A percentile compares a stretch with the other conserved stretches of the same genome.
These are phyloP conservation scores for Drosophila paranaensis DNA, from an alignment of 2,888 invertebrate genomes.

Conservation along the genomic window DNA sequence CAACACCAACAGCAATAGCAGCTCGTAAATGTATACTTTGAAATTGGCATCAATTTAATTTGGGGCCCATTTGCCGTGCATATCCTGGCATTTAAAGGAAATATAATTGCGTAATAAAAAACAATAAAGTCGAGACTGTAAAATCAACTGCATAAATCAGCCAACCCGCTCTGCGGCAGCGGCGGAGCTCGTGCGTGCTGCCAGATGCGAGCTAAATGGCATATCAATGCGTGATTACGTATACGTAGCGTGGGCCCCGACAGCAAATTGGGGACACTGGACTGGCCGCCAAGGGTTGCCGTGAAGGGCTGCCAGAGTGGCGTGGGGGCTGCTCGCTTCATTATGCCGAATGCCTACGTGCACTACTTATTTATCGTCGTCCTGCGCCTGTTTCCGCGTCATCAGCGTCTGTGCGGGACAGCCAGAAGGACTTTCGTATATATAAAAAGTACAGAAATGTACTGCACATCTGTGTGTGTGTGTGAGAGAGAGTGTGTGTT, in stretches of 20 bases:
- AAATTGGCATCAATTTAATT: conserved; percentile 58
- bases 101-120: conserved; percentile 61
- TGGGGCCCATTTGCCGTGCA: conserved; percentile 8
- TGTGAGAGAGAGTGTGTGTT: conserved; percentile 35
- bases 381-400: conserved; percentile 35
- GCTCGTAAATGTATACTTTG: conserved; percentile 42
- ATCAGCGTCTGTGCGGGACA: conserved; percentile 62
- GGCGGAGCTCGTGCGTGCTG: conserved; percentile 35
- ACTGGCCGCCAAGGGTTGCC: background rate
- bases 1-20: background rate
- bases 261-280: conserved; percentile 55
- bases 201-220: conserved; percentile 61
- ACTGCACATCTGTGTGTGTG: conserved; percentile 10
- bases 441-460: conserved; percentile 38
- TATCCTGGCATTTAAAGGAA: conserved; percentile 30
- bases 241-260: conserved; percentile 67
- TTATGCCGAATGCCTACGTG: conserved; percentile 79
- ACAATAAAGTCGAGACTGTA: conserved; percentile 69
- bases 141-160: conserved; percentile 71
- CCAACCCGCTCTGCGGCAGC: background rate
- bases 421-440: conserved; percentile 24
- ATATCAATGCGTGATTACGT: conserved; percentile 81
- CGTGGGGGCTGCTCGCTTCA: conserved; percentile 52
- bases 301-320: background rate
- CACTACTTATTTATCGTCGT: conserved; percentile 73